Evolutionary conservation across 2,113 vertebrate species (phyloP).

Genomic region (Pampusana beccarii): DNA sequence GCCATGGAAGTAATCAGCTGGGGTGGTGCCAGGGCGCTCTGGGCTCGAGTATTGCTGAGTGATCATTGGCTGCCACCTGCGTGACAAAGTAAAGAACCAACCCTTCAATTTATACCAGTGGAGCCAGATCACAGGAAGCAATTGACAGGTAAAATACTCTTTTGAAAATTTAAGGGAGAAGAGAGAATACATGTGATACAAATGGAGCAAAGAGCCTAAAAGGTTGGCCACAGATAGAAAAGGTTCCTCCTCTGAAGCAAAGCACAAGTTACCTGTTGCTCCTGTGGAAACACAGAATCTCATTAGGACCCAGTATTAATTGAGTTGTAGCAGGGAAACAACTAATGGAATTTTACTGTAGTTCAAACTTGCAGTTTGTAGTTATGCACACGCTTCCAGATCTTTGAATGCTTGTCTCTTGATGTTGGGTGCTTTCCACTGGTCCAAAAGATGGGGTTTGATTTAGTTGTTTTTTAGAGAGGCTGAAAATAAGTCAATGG

Average conservation of each 20-base stretch:
- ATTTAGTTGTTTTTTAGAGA: background rate
- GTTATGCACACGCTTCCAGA: background rate
- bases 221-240: background rate
- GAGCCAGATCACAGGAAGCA: slow-evolving; percentile 68
- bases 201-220: background rate
- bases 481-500: background rate
- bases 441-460: background rate
- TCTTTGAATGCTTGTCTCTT: background rate
- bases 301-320: background rate
- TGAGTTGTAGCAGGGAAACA: background rate
- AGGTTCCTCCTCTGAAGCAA: background rate
- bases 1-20: slow-evolving; percentile 74
- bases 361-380: background rate
- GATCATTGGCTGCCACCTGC: slow-evolving; percentile 72
- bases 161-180: slow-evolving; percentile 39
- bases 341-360: background rate
- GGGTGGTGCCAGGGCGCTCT: slow-evolving; percentile 71
- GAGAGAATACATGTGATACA: background rate
- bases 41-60: slow-evolving; percentile 69
- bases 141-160: slow-evolving; percentile 65
- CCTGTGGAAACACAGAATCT: background rate
- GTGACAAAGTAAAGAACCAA: slow-evolving; percentile 75
- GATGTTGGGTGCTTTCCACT: background rate
- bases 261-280: background rate
- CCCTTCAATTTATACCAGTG: slow-evolving; percentile 65